phyloP scores from a whole-genome alignment of 1,140 invertebrate genomes.

The Tribolium castaneum region DNA sequence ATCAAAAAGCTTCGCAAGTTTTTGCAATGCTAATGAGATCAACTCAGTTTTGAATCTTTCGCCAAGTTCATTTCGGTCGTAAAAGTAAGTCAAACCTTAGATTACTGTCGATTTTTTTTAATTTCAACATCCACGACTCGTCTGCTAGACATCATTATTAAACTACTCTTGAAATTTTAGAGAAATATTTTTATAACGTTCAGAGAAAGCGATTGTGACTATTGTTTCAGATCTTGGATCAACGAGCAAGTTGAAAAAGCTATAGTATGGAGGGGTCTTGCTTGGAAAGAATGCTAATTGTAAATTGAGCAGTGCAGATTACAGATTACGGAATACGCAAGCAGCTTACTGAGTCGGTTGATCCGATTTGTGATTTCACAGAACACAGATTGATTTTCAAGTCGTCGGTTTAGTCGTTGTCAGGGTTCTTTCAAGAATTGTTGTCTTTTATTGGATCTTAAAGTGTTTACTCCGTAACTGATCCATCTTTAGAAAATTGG shows the following conservation, averaged over 20 bases:
- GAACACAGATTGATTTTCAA: constrained; percentile 43
- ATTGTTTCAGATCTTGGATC: background rate
- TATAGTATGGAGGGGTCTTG: background rate
- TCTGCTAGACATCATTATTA: too few species aligned
- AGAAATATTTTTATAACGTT: too few species aligned
- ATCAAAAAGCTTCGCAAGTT: background rate
- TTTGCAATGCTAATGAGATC: constrained; percentile 16
- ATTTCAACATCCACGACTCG: too few species aligned
- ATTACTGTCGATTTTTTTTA: background rate
- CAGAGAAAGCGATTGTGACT: too few species aligned
- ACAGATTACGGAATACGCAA: constrained; percentile 38
- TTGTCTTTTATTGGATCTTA: constrained; percentile 43
- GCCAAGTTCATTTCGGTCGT: background rate
- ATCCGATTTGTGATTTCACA: constrained; percentile 43
- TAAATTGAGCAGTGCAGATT: constrained; percentile 39
- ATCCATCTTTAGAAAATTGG: constrained; percentile 40
- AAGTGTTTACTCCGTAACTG: constrained; percentile 38
- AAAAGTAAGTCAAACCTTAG: background rate
- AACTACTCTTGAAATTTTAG: too few species aligned
- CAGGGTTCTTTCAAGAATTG: constrained; percentile 40
- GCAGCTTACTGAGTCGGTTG: constrained; percentile 40
- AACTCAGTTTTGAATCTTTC: background rate
- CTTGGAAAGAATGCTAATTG: constrained; percentile 15
- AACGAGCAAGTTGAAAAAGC: background rate
- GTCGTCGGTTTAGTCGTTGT: constrained; percentile 5